These are phyloP conservation scores for Epinotia ramella DNA, from an alignment of 2,888 invertebrate genomes.

Conservation along the genomic window DNA sequence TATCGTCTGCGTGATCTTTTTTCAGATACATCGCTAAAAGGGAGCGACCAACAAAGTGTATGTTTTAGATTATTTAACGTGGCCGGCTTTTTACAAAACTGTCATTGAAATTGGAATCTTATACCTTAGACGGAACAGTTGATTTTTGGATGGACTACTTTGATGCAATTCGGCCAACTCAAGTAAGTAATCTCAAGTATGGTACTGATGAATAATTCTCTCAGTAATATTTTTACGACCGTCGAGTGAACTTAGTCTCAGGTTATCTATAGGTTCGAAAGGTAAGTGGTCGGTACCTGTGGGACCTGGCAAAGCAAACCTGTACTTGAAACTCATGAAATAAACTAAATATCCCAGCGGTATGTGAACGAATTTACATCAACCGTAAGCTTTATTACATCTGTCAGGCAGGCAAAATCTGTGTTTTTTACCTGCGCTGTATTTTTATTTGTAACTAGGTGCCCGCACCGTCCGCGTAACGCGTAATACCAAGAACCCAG, in stretches of 20 bases:
- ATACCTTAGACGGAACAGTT: too few species aligned
- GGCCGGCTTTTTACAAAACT: too few species aligned
- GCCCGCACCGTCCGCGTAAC: too few species aligned
- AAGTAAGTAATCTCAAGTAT: too few species aligned
- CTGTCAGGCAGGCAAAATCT: neutral
- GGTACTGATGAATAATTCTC: constrained; percentile 33
- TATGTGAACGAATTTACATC: neutral
- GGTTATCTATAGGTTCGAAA: constrained; percentile 25
- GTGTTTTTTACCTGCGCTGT: neutral
- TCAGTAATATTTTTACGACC: constrained; percentile 27
- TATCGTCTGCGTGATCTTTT: neutral
- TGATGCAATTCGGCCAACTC: too few species aligned
- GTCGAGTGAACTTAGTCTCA: constrained; percentile 8
- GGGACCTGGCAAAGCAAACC: constrained; percentile 33
- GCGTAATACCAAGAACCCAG: too few species aligned
- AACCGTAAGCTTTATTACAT: neutral
- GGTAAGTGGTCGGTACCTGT: constrained; percentile 28
- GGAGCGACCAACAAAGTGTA: constrained; percentile 3
- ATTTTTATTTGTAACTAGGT: too few species aligned
- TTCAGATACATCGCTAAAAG: neutral
- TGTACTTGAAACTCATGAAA: constrained; percentile 4
- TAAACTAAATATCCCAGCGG: neutral
- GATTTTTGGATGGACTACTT: too few species aligned
- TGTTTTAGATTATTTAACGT: too few species aligned
- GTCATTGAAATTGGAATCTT: too few species aligned